phyloP scores from a whole-genome alignment of 2,797 vertebrate genomes.

The Poeciliopsis presidionis region DNA sequence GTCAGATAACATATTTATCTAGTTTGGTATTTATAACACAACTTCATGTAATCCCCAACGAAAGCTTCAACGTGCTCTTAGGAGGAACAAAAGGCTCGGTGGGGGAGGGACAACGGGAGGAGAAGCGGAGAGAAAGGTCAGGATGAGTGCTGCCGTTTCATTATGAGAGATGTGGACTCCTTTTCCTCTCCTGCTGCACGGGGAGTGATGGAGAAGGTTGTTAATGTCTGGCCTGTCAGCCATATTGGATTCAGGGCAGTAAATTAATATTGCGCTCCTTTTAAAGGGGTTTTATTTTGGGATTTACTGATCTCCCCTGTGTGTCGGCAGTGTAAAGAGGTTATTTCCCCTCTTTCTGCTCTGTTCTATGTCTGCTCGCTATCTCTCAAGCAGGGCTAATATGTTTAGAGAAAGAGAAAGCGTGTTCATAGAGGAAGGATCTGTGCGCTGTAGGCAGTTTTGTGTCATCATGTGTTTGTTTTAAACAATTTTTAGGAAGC shows the following conservation, averaged over 20 bases:
- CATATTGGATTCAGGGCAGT: constrained; percentile 78
- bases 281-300: constrained; percentile 75
- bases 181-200: constrained; percentile 47
- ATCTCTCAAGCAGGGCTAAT: constrained; percentile 50
- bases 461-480: constrained; percentile 60
- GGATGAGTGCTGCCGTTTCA: constrained; percentile 62
- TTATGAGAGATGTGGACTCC: constrained; percentile 68
- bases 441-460: constrained; percentile 46
- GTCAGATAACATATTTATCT: constrained; percentile 75
- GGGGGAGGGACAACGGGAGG: constrained; percentile 49
- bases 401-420: constrained; percentile 63
- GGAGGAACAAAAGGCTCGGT: constrained; percentile 50
- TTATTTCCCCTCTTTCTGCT: constrained; percentile 65
- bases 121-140: constrained; percentile 72
- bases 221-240: constrained; percentile 73
- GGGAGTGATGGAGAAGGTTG: constrained; percentile 72
- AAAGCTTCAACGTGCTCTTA: constrained; percentile 39
- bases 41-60: constrained; percentile 75
- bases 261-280: constrained; percentile 80
- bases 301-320: constrained; percentile 73
- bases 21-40: constrained; percentile 71
- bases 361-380: constrained; percentile 44
- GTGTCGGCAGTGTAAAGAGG: constrained; percentile 68
- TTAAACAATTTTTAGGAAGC: constrained; percentile 49
- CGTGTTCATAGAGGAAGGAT: constrained; percentile 41